Evolutionary conservation across 2,113 vertebrate species (phyloP), one percentile per base, ranked within the genome.

Genomic region (Cariama cristata): DNA sequence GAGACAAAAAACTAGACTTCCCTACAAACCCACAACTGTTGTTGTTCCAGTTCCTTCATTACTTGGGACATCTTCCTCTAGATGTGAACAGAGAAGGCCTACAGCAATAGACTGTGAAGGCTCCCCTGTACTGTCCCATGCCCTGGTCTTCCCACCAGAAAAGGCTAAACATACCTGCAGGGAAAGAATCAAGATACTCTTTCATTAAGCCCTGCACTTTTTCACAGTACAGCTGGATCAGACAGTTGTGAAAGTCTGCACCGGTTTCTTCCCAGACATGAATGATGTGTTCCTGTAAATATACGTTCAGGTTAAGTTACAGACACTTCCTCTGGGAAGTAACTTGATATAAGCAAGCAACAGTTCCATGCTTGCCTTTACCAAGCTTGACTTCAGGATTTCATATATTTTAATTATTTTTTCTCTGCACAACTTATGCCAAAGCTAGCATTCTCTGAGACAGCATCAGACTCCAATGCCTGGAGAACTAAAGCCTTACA

Each of bases 131-230:
- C 47, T 58, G 24, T 38, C 30, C 56, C 64, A 50, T 4, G 26
- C 4, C 86, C 35, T 27, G 3, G 14, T 21, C 71, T 42, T 73
- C 52, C 47, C 76, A 64, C 5, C 44, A 90, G 32, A 50, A 77
- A 69, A 89, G 15, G n/a, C 5, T 75, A 75, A 92, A 58, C 76
- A 68, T 93, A 99, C 99, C 99, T 98, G 98, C 97, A 33, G 99
- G 99, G 86, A 99, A 98, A 22, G 98, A 98, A 92, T 79, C 98
- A 69, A 99, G 99, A 93, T 99, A 99, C 52, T 99, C 98, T 84
- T 99, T 99, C 99, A 99, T 99, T 95, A 99, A 99, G 55, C 95
- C 98, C 94, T 99, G 99, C 67, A 99, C 99, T 88, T 99, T 99
- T 86, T 99, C 99, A 94, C 99, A 99, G 97, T 99, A 99, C 45